These are phyloP conservation scores for Digitonthophagus gazella DNA, from an alignment of 2,888 invertebrate species.

Conservation along the genomic window DNA sequence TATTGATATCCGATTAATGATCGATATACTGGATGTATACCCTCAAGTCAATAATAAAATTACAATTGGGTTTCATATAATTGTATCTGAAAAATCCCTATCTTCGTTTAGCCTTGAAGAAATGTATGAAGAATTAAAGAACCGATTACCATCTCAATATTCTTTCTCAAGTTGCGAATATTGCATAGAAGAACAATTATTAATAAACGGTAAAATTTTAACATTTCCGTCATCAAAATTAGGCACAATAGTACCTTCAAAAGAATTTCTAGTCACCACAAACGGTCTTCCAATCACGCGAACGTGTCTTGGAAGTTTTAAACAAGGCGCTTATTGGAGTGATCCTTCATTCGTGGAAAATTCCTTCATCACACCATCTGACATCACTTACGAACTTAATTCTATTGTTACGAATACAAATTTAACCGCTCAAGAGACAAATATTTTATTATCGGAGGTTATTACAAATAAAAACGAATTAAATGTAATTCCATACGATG, in stretches of 20 bases:
- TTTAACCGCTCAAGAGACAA: neutral
- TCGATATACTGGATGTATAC: too few species aligned
- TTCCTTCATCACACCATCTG: neutral
- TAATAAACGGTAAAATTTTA: too few species aligned
- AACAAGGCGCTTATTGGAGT: constrained; percentile 20
- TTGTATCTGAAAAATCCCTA: too few species aligned
- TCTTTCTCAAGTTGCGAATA: too few species aligned
- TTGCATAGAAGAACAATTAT: too few species aligned
- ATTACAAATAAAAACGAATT: constrained; percentile 2
- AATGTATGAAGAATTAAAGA: too few species aligned
- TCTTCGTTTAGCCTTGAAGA: too few species aligned
- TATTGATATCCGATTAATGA: too few species aligned
- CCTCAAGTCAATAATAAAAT: too few species aligned
- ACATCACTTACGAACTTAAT: constrained; percentile 8
- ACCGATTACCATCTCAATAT: too few species aligned
- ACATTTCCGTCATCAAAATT: too few species aligned
- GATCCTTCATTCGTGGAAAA: neutral
- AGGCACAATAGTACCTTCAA: constrained; percentile 10
- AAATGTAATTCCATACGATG: constrained; percentile 18
- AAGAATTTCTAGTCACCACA: neutral
- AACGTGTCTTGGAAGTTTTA: constrained; percentile 13
- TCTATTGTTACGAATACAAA: constrained; percentile 6
- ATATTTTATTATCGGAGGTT: neutral
- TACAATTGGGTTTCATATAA: too few species aligned
- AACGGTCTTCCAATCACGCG: constrained; percentile 20